Base-by-base conservation (phyloP, 1,140 invertebrate genomes). In the Whitmania pigra region DNA sequence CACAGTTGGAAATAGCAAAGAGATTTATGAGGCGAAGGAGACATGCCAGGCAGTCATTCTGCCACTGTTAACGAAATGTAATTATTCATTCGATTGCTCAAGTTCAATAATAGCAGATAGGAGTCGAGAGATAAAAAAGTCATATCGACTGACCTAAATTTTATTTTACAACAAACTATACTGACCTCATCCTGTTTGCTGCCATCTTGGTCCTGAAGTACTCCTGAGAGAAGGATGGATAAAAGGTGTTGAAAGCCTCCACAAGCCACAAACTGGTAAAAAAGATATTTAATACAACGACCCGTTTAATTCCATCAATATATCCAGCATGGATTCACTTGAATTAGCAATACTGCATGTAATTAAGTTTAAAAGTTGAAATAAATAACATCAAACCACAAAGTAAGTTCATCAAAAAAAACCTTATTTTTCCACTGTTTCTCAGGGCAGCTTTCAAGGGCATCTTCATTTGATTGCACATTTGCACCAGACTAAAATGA, bases 1-100 rank as follows among this genome's bases (percentile, higher is more conserved):
- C 79, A n/a, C 78, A 78, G 20, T 75, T 72, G 29, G 79, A 79
- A 5, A 93, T 89, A 0, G 92, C 91, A 63, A 94, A 86, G 73
- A 92, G 88, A 80, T 79, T 81, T 20, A 95, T 80, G 71, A 92
- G 84, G 76, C 91, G 90, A 20, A 95, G 78, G 17, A 96, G 80
- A 76, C 89, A 89, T 0, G 92, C 91, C 15, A 95, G 83, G 79
- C 92, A 94, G 78, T 96, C 93, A 81, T 94, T 92, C 71, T 92
- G 89, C 93, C 93, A 95, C 82, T 95, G 74, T 57, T 76, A 75
- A 71, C 67, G 53, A 53, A 67, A 57, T 29, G 17, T 53, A 49
- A 15, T 49, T 49, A 49, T 5, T 73, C 0, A 54, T 27, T 20
- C 53, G 2, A 5, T 40, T 67, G 63, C 57, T 69, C 31, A 73